Conservation (phyloP, 2,797 vertebrate species). For the Sebastes steindachneri region DNA sequence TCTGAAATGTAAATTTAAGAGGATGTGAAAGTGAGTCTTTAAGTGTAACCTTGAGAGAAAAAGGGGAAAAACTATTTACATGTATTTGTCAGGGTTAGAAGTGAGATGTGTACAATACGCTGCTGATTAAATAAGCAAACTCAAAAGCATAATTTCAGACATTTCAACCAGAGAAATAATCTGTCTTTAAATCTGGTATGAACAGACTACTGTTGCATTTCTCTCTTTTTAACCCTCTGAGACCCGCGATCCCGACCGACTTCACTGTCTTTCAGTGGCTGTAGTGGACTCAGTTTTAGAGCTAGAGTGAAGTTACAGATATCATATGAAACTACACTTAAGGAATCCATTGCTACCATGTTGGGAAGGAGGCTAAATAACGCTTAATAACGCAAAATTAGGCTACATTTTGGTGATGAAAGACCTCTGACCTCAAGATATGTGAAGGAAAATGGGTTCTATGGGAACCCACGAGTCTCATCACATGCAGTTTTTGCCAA, state of each 20-base stretch:
- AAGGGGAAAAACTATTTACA: background rate
- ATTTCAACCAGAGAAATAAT: background rate
- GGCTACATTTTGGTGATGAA: rapidly evolving
- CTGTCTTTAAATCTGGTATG: background rate
- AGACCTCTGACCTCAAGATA: too few relatives aligned
- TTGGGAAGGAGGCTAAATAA: too few relatives aligned
- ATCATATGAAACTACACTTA: too few relatives aligned
- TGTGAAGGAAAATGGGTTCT: too few relatives aligned
- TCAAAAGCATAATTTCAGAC: background rate
- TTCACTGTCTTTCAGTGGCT: background rate
- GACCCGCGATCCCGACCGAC: too few relatives aligned
- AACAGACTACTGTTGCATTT: background rate
- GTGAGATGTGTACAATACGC: background rate
- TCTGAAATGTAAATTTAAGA: background rate
- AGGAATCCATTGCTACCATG: too few relatives aligned
- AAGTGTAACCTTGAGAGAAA: background rate
- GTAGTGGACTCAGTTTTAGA: background rate
- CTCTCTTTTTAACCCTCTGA: background rate
- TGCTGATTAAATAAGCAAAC: background rate
- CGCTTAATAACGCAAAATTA: too few relatives aligned
- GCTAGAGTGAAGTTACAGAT: too few relatives aligned
- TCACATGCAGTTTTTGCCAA: too few relatives aligned
- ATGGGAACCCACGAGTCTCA: too few relatives aligned
- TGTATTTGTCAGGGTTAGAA: background rate
- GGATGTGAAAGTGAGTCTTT: background rate